Percentiles rank a stretch among this genome's conserved stretches.
These are phyloP conservation scores for Micropoecilia bifurca DNA, from an alignment of 2,797 vertebrate species.

Conservation along the genomic window DNA sequence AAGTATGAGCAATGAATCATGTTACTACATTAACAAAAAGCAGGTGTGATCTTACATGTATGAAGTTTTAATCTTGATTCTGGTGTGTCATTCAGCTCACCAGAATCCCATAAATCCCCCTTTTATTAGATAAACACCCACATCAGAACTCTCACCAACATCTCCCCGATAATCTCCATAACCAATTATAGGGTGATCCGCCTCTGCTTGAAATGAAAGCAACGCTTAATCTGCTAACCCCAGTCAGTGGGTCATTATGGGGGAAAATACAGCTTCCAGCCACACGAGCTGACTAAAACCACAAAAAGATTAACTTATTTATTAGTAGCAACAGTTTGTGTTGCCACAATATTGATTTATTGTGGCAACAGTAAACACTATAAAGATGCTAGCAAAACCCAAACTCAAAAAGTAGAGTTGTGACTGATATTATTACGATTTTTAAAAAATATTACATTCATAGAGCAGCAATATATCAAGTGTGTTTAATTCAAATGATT, in stretches of 20 bases:
- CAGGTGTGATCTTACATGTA: background rate
- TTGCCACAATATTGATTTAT: background rate
- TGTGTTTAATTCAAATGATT: background rate
- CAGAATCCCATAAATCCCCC: constrained; percentile 56
- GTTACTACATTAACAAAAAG: background rate
- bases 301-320: background rate
- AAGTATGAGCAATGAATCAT: background rate
- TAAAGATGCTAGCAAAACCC: background rate
- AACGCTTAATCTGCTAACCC: constrained; percentile 74
- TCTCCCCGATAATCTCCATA: constrained; percentile 77
- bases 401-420: background rate
- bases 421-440: background rate
- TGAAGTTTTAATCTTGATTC: constrained; percentile 7
- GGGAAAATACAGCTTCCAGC: constrained; percentile 31
- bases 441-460: background rate
- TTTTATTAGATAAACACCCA: constrained; percentile 75
- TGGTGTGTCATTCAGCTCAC: constrained; percentile 11
- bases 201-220: constrained; percentile 72
- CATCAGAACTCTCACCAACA: constrained; percentile 65
- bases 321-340: background rate
- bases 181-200: constrained; percentile 71
- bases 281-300: background rate
- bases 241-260: constrained; percentile 61
- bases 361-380: background rate
- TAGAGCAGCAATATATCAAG: background rate